Conservation (phyloP, 2,888 invertebrate species). For the Amblyjoppa proteus region DNA sequence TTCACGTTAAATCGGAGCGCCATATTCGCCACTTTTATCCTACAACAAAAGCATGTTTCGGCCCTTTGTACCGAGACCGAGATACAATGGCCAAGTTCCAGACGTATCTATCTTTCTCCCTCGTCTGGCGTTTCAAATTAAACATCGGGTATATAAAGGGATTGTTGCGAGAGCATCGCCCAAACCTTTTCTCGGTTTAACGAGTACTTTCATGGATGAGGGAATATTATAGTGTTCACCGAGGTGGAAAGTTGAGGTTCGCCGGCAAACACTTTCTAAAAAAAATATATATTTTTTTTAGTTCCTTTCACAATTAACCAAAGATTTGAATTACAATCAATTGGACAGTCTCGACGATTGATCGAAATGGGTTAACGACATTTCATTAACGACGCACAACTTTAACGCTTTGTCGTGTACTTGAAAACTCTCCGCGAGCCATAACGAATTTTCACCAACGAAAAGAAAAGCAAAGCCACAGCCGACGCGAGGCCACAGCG, state of each 20-base stretch:
- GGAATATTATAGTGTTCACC: background rate
- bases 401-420: background rate
- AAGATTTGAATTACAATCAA: background rate
- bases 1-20: background rate
- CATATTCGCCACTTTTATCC: background rate
- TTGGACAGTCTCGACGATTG: background rate
- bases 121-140: conserved; percentile 79
- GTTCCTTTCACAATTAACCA: background rate
- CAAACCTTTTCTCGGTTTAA: conserved; percentile 16
- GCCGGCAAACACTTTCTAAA: background rate
- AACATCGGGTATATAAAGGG: conserved; percentile 77
- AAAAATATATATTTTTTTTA: background rate
- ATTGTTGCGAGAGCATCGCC: conserved; percentile 16
- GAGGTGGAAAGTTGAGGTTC: background rate
- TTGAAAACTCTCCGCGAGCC: conserved; percentile 62
- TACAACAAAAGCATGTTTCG: conserved; percentile 12
- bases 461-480: conserved; percentile 60
- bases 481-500: conserved; percentile 68
- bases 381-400: conserved; percentile 29
- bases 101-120: conserved; percentile 51
- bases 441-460: conserved; percentile 69
- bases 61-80: conserved; percentile 17
- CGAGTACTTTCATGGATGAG: conserved; percentile 4
- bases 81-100: conserved; percentile 16
- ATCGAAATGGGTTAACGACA: background rate